A percentile compares a stretch with the other conserved stretches of the same genome.
Conservation (phyloP, 1,140 invertebrate genomes). For the Ruditapes philippinarum region DNA sequence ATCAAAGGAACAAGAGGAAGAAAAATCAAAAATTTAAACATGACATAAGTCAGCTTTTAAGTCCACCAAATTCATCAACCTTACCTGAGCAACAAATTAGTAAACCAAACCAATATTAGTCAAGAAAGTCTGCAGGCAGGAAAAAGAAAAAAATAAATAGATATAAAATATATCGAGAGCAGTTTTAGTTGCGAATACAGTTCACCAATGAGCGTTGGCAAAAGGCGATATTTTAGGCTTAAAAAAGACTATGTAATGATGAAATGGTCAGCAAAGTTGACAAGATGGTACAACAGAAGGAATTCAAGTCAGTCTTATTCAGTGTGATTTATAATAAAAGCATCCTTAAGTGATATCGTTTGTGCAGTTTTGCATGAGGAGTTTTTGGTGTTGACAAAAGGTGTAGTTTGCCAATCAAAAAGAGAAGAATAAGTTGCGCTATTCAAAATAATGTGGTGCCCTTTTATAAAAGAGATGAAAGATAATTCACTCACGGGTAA, state of each 20-base stretch:
- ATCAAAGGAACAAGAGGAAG: not conserved
- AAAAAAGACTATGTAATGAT: not conserved
- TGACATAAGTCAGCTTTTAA: not conserved
- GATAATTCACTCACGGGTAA: no score
- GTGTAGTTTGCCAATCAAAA: no score
- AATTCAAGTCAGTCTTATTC: not conserved
- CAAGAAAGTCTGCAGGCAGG: not conserved
- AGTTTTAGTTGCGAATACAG: not conserved
- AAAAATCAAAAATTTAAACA: not conserved
- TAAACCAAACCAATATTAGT: not conserved
- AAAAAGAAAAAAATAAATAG: not conserved
- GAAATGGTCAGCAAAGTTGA: not conserved
- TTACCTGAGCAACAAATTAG: not conserved
- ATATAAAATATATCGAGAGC: no score
- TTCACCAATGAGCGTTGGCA: not conserved
- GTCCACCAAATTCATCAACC: not conserved
- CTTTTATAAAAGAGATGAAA: no score
- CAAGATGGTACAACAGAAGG: not conserved
- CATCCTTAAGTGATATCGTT: no score
- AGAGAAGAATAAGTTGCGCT: no score
- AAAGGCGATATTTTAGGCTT: not conserved
- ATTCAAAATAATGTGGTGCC: no score
- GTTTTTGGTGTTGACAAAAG: no score
- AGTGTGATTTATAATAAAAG: no score
- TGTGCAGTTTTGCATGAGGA: no score